Base-by-base conservation (phyloP, 2,113 vertebrate species). In the Corvus cornix region DNA sequence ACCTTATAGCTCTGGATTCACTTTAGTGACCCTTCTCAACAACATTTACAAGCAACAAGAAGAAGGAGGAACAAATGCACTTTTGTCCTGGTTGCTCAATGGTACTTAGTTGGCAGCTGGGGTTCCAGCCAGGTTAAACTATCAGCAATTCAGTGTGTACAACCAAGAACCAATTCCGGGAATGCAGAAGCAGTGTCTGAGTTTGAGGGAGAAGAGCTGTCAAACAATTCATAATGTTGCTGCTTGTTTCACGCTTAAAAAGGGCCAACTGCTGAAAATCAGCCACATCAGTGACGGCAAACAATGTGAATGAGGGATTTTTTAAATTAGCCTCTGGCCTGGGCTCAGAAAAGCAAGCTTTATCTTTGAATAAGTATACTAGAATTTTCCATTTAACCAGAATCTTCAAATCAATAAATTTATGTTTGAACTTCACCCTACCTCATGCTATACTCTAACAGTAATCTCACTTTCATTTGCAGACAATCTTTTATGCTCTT, bases 381-480 rank as follows among this genome's bases (percentile, higher is more conserved):
- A 52, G 48, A 90, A 89, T 76, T 92, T 93, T 84, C 62, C 68
- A 81, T 74, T 89, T 92, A 86, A 90, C 20, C 11, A 74, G 72
- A 91, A 87, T 51, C 69, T 93, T 87, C 63, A 89, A 55, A 92
- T 78, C 95, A 80, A 90, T 94, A 96, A 13, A 63, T 73, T 73
- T 88, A 62, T 92, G 79, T 88, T 95, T 94, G 86, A 96, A 81
- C 76, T 94, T 94, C 81, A 84, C 55, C 46, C 63, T 46, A 51
- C 24, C 31, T 86, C 56, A 49, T 53, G 31, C 68, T 78, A 37
- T 30, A 73, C 53, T 84, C 68, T 53, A 76, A 83, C 48, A 93
- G 66, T 91, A 89, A 94, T 92, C 68, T 87, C 59, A 69, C 31
- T 87, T 93, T 79, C 83, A 89, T 94, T 94, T 93, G 58, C 94